Evolutionary conservation across 2,797 vertebrate genomes (phyloP), one percentile per base, ranked within the genome.

Genomic region (Pantherophis alleghaniensis): DNA sequence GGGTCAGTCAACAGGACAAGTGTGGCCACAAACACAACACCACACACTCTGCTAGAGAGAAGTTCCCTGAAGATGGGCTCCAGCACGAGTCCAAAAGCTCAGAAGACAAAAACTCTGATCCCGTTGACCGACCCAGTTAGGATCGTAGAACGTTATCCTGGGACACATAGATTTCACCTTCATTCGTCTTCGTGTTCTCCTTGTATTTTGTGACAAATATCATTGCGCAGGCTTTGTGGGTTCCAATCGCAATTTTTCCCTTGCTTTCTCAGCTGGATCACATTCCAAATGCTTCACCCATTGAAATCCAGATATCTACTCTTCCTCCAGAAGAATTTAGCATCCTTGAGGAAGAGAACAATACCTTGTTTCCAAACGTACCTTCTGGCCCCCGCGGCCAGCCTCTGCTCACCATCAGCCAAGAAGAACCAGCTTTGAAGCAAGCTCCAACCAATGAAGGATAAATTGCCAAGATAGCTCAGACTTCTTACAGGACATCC

Each of bases 291-390:
- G 92, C 96, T 61, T 94, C 92, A 2, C 96, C 98, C 1, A 97
- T 98, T 0, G 97, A 98, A 96, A 98, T 98, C 59, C 98, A 98
- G 96, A 95, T 98, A 56, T 98, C 98, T 28, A 96, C 97, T 0
- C 98, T 98, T 96, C 98, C 98, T 0, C 96, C 98, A 94, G 98
- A 98, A 5, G 98, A 98, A 92, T 98, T 98, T 90, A 96, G 95
- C 91, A 93, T 98, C 94, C 97, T 98, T 61, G 98, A 98, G 93
- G 98, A 98, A 93, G 96, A 96, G 90, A 94, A 53, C 2, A 69
- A 42, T 7, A 47, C 59, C 94, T 32, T 13, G 24, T 10, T 1
- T 83, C 42, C 20, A 89, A 87, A 63, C 53, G n/a, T n/a, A 91
- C 61, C 89, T 57, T 92, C 0, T 10, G 55, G 61, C 32, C n/a